Conservation (phyloP, 2,888 invertebrate genomes). For the Mythimna albipuncta region DNA sequence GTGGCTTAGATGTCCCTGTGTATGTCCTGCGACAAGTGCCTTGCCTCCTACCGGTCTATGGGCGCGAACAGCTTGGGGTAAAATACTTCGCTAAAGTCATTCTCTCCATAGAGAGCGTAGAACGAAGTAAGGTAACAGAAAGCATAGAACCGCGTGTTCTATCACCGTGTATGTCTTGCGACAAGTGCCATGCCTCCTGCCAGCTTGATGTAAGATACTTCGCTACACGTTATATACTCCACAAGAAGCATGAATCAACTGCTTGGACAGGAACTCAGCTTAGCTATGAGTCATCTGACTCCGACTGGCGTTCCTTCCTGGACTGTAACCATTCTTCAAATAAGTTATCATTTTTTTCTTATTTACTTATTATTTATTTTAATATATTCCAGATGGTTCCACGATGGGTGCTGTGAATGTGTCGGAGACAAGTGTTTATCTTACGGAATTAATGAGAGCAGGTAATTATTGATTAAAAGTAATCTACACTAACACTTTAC, state of each 20-base stretch:
- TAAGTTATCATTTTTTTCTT: too few relatives aligned
- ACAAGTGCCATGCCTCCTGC: slow-evolving; percentile 95
- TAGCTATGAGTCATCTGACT: too few relatives aligned
- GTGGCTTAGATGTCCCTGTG: slow-evolving; percentile 97
- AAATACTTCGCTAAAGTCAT: neutral
- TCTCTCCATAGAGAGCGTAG: slow-evolving; percentile 82
- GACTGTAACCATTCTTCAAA: too few relatives aligned
- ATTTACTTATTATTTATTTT: neutral
- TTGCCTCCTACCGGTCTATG: slow-evolving; percentile 95
- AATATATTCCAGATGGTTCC: slow-evolving; percentile 95
- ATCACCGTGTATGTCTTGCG: slow-evolving; percentile 95
- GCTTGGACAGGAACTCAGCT: too few relatives aligned
- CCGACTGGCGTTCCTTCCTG: too few relatives aligned
- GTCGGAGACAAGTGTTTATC: slow-evolving; percentile 96
- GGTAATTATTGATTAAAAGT: slow-evolving; percentile 81
- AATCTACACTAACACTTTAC: neutral
- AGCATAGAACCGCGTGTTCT: too few relatives aligned
- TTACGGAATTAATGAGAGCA: slow-evolving; percentile 97
- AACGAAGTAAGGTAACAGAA: too few relatives aligned
- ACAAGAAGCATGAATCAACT: slow-evolving; percentile 86
- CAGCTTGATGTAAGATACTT: slow-evolving; percentile 86
- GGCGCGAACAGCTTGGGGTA: slow-evolving; percentile 93
- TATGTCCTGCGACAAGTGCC: slow-evolving; percentile 96
- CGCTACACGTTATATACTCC: slow-evolving; percentile 22
- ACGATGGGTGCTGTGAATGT: slow-evolving; percentile 98